Percentiles rank a stretch among this genome's conserved stretches.
Conservation (phyloP, 2,888 invertebrate genomes). For the Altica lythri region DNA sequence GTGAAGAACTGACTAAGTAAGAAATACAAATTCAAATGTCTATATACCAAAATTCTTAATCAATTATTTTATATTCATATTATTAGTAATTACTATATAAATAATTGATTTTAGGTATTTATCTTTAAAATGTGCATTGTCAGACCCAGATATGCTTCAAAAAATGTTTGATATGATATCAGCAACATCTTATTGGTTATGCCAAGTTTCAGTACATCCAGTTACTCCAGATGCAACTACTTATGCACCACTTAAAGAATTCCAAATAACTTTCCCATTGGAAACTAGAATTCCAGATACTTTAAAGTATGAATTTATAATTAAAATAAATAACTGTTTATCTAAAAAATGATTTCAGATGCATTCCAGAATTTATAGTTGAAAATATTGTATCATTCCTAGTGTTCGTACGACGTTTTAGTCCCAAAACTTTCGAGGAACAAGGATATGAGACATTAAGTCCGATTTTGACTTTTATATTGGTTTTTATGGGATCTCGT, state of each 20-base stretch:
- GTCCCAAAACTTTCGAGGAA: conserved; percentile 67
- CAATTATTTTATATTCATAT: neutral
- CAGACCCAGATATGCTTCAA: conserved; percentile 74
- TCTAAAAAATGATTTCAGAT: conserved; percentile 58
- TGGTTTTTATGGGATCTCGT: conserved; percentile 88
- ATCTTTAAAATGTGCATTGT: conserved; percentile 74
- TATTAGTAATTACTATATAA: neutral
- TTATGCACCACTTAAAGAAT: conserved; percentile 66
- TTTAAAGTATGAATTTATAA: conserved; percentile 61
- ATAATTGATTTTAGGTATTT: conserved; percentile 63
- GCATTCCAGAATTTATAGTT: conserved; percentile 87
- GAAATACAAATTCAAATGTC: conserved; percentile 25
- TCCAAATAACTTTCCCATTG: conserved; percentile 68
- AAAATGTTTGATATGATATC: conserved; percentile 77
- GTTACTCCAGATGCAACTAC: conserved; percentile 51
- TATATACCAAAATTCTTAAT: neutral
- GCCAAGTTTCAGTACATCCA: conserved; percentile 73
- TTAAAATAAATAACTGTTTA: neutral
- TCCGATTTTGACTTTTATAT: conserved; percentile 76
- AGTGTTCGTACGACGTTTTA: conserved; percentile 73
- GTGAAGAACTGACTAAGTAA: conserved; percentile 69
- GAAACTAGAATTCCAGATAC: conserved; percentile 68
- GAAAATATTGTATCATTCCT: conserved; percentile 86
- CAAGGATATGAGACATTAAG: conserved; percentile 67
- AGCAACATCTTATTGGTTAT: conserved; percentile 82